Conservation (phyloP, 2,888 invertebrate genomes). For the Catocala fraxini region DNA sequence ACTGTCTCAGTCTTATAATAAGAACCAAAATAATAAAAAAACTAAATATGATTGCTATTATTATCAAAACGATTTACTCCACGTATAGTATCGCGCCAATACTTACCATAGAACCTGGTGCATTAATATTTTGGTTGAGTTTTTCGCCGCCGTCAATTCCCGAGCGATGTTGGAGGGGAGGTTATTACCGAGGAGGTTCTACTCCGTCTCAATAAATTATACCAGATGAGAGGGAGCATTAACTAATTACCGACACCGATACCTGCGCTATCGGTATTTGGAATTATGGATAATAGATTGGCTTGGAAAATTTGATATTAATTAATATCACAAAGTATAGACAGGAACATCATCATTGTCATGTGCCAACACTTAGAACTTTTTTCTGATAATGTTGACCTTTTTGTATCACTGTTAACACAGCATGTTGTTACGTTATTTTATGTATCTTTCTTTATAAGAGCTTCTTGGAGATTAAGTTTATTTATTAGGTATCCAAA, state of each 20-base stretch:
- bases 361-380: no score
- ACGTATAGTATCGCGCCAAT: constrained; percentile 68
- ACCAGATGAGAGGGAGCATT: constrained; percentile 84
- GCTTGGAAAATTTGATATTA: constrained; percentile 1
- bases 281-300: constrained; percentile 28
- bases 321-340: background rate
- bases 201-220: constrained; percentile 87
- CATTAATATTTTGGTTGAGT: constrained; percentile 87
- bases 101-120: constrained; percentile 77
- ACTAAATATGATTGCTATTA: constrained; percentile 16
- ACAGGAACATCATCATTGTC: background rate
- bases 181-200: constrained; percentile 63
- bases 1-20: no score
- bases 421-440: no score
- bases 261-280: constrained; percentile 60
- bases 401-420: no score
- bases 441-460: no score
- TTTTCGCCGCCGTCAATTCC: constrained; percentile 85
- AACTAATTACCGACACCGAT: constrained; percentile 85
- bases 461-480: no score
- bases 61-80: constrained; percentile 60
- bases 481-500: no score
- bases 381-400: no score
- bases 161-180: constrained; percentile 65
- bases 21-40: no score